These are phyloP conservation scores for Popillia japonica DNA, from an alignment of 1,140 invertebrate genomes.

Conservation along the genomic window DNA sequence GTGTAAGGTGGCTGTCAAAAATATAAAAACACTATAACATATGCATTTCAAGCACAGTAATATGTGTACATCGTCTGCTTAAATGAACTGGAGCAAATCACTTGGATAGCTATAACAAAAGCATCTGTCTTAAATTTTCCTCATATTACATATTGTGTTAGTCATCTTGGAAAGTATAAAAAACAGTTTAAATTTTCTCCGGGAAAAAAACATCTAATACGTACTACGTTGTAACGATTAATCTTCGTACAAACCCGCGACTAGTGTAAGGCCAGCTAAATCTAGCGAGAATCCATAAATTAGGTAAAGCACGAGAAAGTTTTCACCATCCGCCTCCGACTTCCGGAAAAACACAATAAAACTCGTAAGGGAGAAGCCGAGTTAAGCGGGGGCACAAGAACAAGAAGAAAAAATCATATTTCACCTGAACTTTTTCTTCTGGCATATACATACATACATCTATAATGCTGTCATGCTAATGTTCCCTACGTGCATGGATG, in stretches of 20 bases:
- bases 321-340: neutral
- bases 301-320: conserved; percentile 4
- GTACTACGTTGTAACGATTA: neutral
- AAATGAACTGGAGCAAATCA: no score
- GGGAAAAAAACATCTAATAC: neutral
- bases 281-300: conserved; percentile 6
- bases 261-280: neutral
- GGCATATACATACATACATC: no score
- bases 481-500: neutral
- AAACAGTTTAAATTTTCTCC: neutral
- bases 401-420: no score
- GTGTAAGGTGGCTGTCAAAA: no score
- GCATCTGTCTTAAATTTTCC: neutral
- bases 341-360: conserved; percentile 5
- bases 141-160: neutral
- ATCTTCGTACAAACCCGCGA: neutral
- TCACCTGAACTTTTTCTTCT: neutral
- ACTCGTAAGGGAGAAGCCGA: neutral
- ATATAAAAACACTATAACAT: no score
- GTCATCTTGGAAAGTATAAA: neutral
- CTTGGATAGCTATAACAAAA: no score
- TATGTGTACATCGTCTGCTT: neutral
- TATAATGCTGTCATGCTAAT: neutral
- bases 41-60: no score
- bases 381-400: neutral